Evolutionary conservation across 2,797 vertebrate genomes (phyloP).

Genomic region (Phoebastria nigripes): DNA sequence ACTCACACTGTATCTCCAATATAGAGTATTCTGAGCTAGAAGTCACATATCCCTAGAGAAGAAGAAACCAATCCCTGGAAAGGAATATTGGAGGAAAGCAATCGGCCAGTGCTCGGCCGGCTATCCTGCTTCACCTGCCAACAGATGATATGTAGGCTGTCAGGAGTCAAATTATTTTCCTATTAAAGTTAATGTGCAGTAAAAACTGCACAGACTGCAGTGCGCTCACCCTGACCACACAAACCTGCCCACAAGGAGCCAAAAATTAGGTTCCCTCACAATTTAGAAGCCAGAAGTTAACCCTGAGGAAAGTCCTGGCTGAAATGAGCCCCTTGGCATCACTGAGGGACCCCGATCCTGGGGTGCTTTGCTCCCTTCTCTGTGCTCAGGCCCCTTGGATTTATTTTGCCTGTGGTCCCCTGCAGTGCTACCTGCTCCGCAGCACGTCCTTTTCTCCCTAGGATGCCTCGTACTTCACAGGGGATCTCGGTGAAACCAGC

Average conservation of each 20-base stretch:
- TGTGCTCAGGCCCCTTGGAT: neutral
- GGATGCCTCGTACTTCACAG: neutral
- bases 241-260: neutral
- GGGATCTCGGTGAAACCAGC: neutral
- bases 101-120: neutral
- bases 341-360: neutral
- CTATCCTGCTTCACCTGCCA: neutral
- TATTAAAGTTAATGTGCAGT: neutral
- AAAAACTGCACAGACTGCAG: neutral
- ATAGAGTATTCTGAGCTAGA: neutral
- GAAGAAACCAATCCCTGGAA: neutral
- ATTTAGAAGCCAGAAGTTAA: neutral
- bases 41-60: neutral
- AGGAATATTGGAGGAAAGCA: neutral
- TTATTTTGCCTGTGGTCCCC: neutral
- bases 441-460: neutral
- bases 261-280: neutral
- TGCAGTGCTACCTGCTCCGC: accelerated
- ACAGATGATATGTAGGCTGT: neutral
- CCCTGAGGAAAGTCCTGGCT: accelerated
- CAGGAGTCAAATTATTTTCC: neutral
- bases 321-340: neutral
- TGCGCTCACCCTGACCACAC: neutral
- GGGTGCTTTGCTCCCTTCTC: neutral
- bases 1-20: accelerated